Conservation (phyloP, 2,113 vertebrate genomes). For the Anas platyrhynchos region DNA sequence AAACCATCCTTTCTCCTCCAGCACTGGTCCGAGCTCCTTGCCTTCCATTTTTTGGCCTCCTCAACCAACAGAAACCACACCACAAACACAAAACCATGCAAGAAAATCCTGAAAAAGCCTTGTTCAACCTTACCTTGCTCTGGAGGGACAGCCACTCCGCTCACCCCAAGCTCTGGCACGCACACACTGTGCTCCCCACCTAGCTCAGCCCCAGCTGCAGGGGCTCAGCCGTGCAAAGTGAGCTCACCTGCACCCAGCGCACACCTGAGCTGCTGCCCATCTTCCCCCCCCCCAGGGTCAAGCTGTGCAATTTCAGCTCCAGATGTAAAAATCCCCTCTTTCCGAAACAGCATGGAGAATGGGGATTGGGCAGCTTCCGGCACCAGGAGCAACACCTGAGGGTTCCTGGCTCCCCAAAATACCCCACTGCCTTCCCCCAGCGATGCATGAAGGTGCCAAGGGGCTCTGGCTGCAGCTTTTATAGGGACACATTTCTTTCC, state of each 20-base stretch:
- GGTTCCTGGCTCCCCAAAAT: not conserved
- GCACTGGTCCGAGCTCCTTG: not conserved
- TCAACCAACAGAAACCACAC: fast-evolving
- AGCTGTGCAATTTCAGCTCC: not conserved
- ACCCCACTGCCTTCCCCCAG: not conserved
- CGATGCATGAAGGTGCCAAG: fast-evolving
- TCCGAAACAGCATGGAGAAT: fast-evolving
- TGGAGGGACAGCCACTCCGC: fast-evolving
- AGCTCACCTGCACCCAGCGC: not conserved
- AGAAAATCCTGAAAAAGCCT: fast-evolving
- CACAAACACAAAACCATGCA: fast-evolving
- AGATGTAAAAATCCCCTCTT: not conserved
- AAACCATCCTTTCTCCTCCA: not conserved
- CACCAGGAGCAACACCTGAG: not conserved
- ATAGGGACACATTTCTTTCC: not conserved
- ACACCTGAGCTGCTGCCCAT: not conserved
- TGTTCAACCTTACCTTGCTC: not conserved
- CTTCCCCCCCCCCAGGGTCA: not conserved
- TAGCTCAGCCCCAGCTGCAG: not conserved
- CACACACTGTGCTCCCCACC: fast-evolving
- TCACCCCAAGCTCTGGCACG: fast-evolving
- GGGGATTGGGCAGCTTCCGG: not conserved
- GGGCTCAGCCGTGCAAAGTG: fast-evolving
- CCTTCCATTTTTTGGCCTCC: not conserved
- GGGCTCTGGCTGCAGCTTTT: not conserved